These are phyloP conservation scores for Agonopterix heracliana DNA, from an alignment of 2,888 invertebrate genomes.

Conservation along the genomic window DNA sequence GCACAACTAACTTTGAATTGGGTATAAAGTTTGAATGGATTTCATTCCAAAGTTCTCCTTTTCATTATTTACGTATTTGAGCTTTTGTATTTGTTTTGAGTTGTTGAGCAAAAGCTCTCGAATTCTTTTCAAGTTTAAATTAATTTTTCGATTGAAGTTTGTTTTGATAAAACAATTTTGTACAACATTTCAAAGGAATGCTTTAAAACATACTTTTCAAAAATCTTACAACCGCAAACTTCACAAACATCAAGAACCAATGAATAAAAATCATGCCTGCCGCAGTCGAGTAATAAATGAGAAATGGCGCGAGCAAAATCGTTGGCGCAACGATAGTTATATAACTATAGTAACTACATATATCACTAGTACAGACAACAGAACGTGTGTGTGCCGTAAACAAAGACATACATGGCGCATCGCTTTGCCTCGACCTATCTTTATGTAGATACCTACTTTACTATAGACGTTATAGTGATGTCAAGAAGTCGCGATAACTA, in stretches of 20 bases:
- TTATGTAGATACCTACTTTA: conserved; percentile 11
- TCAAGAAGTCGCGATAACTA: conserved; percentile 21
- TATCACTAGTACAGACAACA: conserved; percentile 16
- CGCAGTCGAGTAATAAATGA: conserved; percentile 15
- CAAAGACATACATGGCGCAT: conserved; percentile 27
- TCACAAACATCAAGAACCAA: no score
- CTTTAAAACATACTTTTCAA: no score
- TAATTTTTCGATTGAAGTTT: conserved; percentile 25
- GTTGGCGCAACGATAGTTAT: conserved; percentile 18
- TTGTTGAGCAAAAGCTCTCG: conserved; percentile 23
- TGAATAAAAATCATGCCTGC: conserved; percentile 10
- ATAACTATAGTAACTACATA: conserved; percentile 6
- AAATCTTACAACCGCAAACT: no score
- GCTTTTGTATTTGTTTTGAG: conserved; percentile 47
- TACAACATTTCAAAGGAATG: no score
- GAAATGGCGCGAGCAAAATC: conserved; percentile 21
- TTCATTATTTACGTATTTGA: conserved; percentile 53
- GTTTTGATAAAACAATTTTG: no score
- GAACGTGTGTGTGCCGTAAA: conserved; percentile 30
- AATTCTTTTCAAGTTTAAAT: conserved; percentile 43
- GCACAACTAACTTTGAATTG: conserved; percentile 41
- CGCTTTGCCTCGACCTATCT: conserved; percentile 44
- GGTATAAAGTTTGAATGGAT: conserved; percentile 52
- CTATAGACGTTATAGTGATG: conserved; percentile 11
- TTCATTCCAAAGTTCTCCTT: conserved; percentile 55